A percentile compares a stretch with the other conserved stretches of the same genome.
These are phyloP conservation scores for Oncorhynchus nerka DNA, from an alignment of 2,113 vertebrate genomes.

Conservation along the genomic window DNA sequence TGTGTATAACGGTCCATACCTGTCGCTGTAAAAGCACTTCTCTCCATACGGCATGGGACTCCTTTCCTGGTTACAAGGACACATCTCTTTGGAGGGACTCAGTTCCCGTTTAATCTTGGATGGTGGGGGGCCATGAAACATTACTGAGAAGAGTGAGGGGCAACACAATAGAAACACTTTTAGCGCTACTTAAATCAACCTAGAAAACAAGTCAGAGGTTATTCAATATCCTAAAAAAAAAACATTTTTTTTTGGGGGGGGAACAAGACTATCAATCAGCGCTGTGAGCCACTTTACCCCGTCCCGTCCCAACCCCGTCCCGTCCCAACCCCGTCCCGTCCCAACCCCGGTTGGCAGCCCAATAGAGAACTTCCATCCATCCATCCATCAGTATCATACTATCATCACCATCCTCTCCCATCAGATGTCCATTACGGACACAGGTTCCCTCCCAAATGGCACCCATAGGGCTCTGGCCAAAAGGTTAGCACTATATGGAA, in stretches of 20 bases:
- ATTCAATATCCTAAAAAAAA: constrained; percentile 26
- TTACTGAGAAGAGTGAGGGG: constrained; percentile 74
- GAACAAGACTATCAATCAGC: constrained; percentile 11
- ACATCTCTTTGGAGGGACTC: constrained; percentile 85
- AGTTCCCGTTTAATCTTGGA: constrained; percentile 95
- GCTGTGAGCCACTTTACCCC: constrained; percentile 59
- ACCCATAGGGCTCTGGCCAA: too few relatives aligned
- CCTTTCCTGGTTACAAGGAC: constrained; percentile 87
- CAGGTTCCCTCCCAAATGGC: too few relatives aligned
- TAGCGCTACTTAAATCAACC: constrained; percentile 32
- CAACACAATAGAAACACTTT: constrained; percentile 46
- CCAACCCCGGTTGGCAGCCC: constrained; percentile 46
- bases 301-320: constrained; percentile 50
- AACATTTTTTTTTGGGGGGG: constrained; percentile 17
- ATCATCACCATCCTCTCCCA: constrained; percentile 42
- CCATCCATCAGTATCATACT: constrained; percentile 45
- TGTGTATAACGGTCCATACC: constrained; percentile 66
- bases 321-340: constrained; percentile 49
- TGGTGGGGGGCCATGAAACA: constrained; percentile 91
- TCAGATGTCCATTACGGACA: constrained; percentile 67
- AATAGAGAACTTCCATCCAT: constrained; percentile 49
- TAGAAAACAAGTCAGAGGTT: constrained; percentile 59
- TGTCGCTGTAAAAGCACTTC: constrained; percentile 99
- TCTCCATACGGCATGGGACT: constrained; percentile 88
- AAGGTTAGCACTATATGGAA: background rate